Evolutionary conservation across 2,797 vertebrate species (phyloP).

Genomic region (Lithobates sylvaticus): DNA sequence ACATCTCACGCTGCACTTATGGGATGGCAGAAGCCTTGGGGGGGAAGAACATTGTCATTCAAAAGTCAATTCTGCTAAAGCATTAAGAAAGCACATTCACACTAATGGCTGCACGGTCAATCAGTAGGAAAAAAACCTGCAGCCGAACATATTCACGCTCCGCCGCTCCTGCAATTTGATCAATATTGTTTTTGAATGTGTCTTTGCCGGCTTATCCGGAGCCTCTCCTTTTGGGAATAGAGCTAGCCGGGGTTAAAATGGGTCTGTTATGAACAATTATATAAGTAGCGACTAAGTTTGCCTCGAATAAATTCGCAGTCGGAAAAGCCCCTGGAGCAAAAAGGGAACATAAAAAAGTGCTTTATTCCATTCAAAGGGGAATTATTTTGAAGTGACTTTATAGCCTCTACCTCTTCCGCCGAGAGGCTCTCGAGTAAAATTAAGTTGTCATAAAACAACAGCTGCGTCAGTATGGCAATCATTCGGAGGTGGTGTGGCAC

Average conservation of each 20-base stretch:
- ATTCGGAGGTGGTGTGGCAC: not conserved
- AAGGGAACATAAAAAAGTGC: slow-evolving; percentile 30
- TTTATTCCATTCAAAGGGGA: slow-evolving; percentile 41
- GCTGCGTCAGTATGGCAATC: slow-evolving; percentile 38
- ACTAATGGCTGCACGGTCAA: slow-evolving; percentile 66
- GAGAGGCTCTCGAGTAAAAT: slow-evolving; percentile 54
- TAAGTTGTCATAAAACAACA: slow-evolving; percentile 53
- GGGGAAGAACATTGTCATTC: slow-evolving; percentile 68
- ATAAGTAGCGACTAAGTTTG: slow-evolving; percentile 45
- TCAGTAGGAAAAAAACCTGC: slow-evolving; percentile 66
- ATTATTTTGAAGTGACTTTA: slow-evolving; percentile 47
- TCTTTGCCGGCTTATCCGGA: slow-evolving; percentile 65
- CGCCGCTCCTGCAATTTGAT: slow-evolving; percentile 72
- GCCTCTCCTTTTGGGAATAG: slow-evolving; percentile 62
- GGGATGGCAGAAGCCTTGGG: slow-evolving; percentile 53
- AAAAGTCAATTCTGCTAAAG: slow-evolving; percentile 70
- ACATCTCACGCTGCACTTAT: slow-evolving; percentile 62
- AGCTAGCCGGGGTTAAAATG: slow-evolving; percentile 55
- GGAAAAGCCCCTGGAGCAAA: not conserved
- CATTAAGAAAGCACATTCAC: slow-evolving; percentile 69
- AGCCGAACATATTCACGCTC: slow-evolving; percentile 70
- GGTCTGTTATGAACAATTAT: slow-evolving; percentile 52
- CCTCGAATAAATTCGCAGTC: slow-evolving; percentile 61
- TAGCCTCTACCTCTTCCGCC: slow-evolving; percentile 45
- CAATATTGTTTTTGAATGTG: slow-evolving; percentile 73